Conservation (phyloP, 2,797 vertebrate genomes). For the Acanthurus tractus region DNA sequence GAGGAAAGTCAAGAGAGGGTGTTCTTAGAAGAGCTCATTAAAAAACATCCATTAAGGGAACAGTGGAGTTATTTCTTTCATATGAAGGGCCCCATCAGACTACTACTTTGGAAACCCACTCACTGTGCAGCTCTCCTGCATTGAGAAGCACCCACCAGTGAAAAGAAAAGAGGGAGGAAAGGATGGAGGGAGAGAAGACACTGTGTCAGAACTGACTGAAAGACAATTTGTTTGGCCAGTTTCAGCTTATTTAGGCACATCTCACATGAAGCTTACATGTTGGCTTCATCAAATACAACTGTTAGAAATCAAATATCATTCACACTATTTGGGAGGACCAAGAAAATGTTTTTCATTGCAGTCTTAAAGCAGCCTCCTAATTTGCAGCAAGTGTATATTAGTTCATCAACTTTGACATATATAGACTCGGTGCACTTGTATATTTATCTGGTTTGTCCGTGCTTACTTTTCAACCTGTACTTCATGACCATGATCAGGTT, state of each 20-base stretch:
- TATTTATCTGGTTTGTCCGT: slow-evolving; percentile 71
- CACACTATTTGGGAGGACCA: slow-evolving; percentile 8
- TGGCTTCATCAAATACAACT: slow-evolving; percentile 13
- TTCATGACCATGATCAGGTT: slow-evolving; percentile 45
- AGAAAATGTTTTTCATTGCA: slow-evolving; percentile 32
- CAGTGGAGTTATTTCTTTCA: slow-evolving; percentile 50
- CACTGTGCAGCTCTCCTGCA: slow-evolving; percentile 49
- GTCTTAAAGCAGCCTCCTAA: slow-evolving; percentile 54
- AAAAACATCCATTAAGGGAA: slow-evolving; percentile 35
- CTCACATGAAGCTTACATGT: slow-evolving; percentile 21
- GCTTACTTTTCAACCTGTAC: slow-evolving; percentile 57
- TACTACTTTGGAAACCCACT: slow-evolving; percentile 54
- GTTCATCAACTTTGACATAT: slow-evolving; percentile 61
- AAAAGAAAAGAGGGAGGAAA: not conserved
- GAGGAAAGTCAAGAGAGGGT: slow-evolving; percentile 50
- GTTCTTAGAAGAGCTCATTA: slow-evolving; percentile 46
- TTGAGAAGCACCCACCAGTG: slow-evolving; percentile 34
- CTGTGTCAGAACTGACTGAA: slow-evolving; percentile 33
- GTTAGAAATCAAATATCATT: slow-evolving; percentile 21
- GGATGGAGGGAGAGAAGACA: slow-evolving; percentile 21
- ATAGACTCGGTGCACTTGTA: slow-evolving; percentile 38
- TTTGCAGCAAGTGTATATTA: slow-evolving; percentile 48
- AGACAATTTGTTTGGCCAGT: slow-evolving; percentile 47
- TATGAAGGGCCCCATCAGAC: slow-evolving; percentile 42
- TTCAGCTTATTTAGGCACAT: slow-evolving; percentile 30